Evolutionary conservation across 2,113 vertebrate genomes (phyloP), one percentile per base, ranked within the genome.

Genomic region (Calypte anna): DNA sequence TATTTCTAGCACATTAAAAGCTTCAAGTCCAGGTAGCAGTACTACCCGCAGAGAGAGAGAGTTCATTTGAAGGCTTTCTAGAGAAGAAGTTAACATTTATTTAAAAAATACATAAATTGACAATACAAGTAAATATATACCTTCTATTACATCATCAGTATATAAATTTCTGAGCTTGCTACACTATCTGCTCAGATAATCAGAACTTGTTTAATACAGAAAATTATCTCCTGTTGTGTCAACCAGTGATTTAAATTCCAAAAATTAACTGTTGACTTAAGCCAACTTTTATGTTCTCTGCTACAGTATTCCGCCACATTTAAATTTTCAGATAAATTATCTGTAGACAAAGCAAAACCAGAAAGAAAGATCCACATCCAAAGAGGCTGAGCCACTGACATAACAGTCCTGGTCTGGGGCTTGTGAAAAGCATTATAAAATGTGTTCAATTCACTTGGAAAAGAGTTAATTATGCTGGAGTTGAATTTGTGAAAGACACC

Each of bases 301-400:
- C 63, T 91, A 61, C 46, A 87, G 64, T 30, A 94, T 22, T 51
- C 86, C 70, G 64, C 33, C 86, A 94, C 68, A 50, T 61, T 50
- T 28, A 91, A 94, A 67, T 93, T 82, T 70, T 86, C 20, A 86
- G 68, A 51, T n/a, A 50, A 40, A 36, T 40, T 83, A 33, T 59
- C 40, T 44, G 36, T 73, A 95, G n/a, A 75, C 50, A 69, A 87
- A 84, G 58, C 59, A 93, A 80, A 88, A 88, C 30, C 66, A 81
- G 57, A 78, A 78, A 58, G 8, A 25, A 88, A 20, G 44, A 61
- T 57, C 73, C 40, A 50, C 8, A 44, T 9, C 8, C 36, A 70
- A 57, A 77, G 75, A 86, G 48, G n/a, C 54, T 78, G 57, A 93
- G 72, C 33, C 55, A 76, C 16, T 76, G 58, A 58, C 11, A 0